Base-by-base conservation (phyloP, 92 coral and sea anemone species). In the Epizoanthus rinbou region DNA sequence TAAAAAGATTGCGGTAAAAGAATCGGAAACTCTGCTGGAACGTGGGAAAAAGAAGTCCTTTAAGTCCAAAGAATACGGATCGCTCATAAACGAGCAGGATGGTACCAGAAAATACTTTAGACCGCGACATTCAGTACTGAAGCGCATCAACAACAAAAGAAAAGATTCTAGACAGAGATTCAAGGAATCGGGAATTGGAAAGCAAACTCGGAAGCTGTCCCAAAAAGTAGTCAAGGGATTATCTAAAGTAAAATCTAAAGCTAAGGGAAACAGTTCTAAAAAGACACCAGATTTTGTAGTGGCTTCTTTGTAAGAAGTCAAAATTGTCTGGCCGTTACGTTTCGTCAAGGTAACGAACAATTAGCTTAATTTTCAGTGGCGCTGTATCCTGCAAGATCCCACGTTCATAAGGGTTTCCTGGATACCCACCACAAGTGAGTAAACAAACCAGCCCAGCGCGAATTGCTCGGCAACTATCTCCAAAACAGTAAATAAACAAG, bases 181-280 rank as follows among this genome's bases (percentile, higher is more conserved):
- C 39, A 78, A 63, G 24, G 66, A 78, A 9, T 78, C 82, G 14
- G 31, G n/a, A 4, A 78, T 78, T 63, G 82, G 82, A 43, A 78
- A 78, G 9, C 71, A 78, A 41, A 78, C 82, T 0, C 62, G 82
- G 18, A 78, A 43, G 4, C 28, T 78, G 6, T 78, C 82, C 39
- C 62, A 62, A 62, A 78, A 78, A 16, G 82, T 78, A 13, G 59
- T 23, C 28, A 62, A 14, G 71, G 58, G 82, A 14, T 78, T 60
- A 39, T 28, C 53, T 11, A 78, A 43, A 21, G 82, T 78, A 21
- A 78, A 37, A 62, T 65, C 58, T 4, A 63, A 78, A 78, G 22
- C 59, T n/a, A 39, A 78, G 14, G 41, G 22, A 6, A 52, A 52
- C 35, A 56, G 66, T 31, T 57, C 66, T 16, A 57, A 28, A 22